Evolutionary conservation across 2,113 vertebrate species (phyloP).

Genomic region (Irena cyanogastra): DNA sequence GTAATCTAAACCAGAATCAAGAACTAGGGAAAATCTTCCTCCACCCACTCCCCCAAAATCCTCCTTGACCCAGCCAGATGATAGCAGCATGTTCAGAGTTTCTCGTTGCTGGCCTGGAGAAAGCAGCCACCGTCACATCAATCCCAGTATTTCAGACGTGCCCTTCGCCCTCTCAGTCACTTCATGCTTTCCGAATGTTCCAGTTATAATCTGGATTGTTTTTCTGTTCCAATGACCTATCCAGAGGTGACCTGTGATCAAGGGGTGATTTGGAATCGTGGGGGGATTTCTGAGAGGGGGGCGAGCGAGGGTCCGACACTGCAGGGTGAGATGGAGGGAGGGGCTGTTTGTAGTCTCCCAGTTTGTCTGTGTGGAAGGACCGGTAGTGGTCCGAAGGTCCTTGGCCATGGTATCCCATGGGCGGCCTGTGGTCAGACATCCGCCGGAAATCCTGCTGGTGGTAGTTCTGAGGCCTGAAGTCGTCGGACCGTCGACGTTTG

Average conservation of each 20-base stretch:
- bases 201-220: slow-evolving; percentile 86
- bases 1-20: slow-evolving; percentile 14
- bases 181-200: slow-evolving; percentile 88
- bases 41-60: slow-evolving; percentile 15
- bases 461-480: slow-evolving; percentile 89
- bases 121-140: slow-evolving; percentile 29
- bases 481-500: slow-evolving; percentile 88
- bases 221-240: slow-evolving; percentile 86
- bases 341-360: slow-evolving; percentile 82
- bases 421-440: slow-evolving; percentile 86
- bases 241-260: slow-evolving; percentile 78
- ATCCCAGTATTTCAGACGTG: background rate
- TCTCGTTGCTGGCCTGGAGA: slow-evolving; percentile 12
- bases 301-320: slow-evolving; percentile 87
- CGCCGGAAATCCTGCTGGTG: slow-evolving; percentile 90
- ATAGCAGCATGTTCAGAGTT: slow-evolving; percentile 59
- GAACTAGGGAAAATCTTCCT: background rate
- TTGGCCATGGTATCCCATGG: slow-evolving; percentile 80
- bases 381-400: slow-evolving; percentile 88
- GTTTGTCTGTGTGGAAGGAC: slow-evolving; percentile 86
- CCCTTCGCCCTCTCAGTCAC: background rate
- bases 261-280: slow-evolving; percentile 88
- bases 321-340: slow-evolving; percentile 74
- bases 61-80: slow-evolving; percentile 44
- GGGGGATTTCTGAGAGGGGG: slow-evolving; percentile 90